Evolutionary conservation across 2,797 vertebrate genomes (phyloP), one percentile per base, ranked within the genome.

Genomic region (Chaunax sp.): DNA sequence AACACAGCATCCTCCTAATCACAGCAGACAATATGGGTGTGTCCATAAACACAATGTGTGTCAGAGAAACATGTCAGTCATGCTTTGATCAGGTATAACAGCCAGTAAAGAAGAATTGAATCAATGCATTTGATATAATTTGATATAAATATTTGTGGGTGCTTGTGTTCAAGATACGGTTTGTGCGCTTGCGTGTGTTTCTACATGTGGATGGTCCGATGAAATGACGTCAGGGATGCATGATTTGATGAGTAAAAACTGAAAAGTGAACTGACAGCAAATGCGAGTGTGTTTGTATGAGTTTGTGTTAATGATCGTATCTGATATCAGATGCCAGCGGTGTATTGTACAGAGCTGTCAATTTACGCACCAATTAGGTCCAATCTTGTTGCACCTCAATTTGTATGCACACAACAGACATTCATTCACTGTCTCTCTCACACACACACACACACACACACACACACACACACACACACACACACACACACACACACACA

Each of bases 41-140:
- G 67, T 59, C 19, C 45, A 59, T 51, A 78, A 64, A 71, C 49
- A 64, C 47, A 15, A 33, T 18, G 61, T 19, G 72, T 52, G 68
- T 55, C 72, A 77, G 50, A 55, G 44, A 80, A 77, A 57, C 37
- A 64, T 7, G 75, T 51, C 38, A 69, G 75, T 25, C 55, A 84
- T 72, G 82, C 84, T 80, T 84, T 85, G 72, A 87, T 85, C 81
- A 22, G 25, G n/a, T 26, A 4, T 3, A 26, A 57, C 43, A 44
- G 23, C 40, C 44, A 43, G 40, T 37, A 20, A 65, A 38, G 15
- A 51, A 20, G 18, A 38, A 23, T 0, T 16, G 6, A 72, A 59
- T 33, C 2, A 52, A 58, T 3, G 41, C 44, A 49, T 54, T 72
- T 25, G 19, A 57, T 52, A 28, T 9, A 11, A 64, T 69, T 43